Evolutionary conservation across 1,140 invertebrate genomes (phyloP), one percentile per base, ranked within the genome.

Genomic region (Camponotus floridanus): DNA sequence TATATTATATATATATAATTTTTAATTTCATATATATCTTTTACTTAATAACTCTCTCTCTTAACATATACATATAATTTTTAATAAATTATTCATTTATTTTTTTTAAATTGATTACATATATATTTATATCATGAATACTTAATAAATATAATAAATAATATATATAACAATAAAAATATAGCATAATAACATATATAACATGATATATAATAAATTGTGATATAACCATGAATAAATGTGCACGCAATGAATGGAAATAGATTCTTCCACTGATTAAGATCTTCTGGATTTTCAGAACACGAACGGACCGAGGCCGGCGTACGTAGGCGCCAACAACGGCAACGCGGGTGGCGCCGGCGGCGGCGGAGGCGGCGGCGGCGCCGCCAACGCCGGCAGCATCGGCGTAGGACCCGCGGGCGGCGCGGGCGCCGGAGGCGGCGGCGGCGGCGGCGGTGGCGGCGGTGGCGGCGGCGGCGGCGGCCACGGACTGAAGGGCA

Each of bases 281-380:
- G 31, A 18, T 55, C 71, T 83, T 64, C 65, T 0, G 62, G 1
- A 90, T 68, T 94, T 94, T 65, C 90, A 95, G 94, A 94, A 94
- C 76, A 93, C 94, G 45, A 95, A 95, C 87, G 94, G 94, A 78
- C 95, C 95, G 80, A 91, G 95, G 87, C 95, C 94, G 84, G 92
- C 93, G 26, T 95, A 95, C 88, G 91, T 94, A 68, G 95, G 95
- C 81, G 94, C 94, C 31, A 95, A 95, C 89, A 94, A 94, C 78
- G 94, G 94, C 55, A 94, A 92, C 86, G 94, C 93, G 76, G 94
- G 94, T 45, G 91, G 91, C 86, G 92, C 92, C 26, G 94, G 92
- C 1, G 88, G 84, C 8, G 81, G 86, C 3, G 76, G 88, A 4
- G 74, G 87, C 31, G 89, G 91, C 51, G 86, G 74, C 74, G 84